Percentiles rank a stretch among this genome's conserved stretches.
These are phyloP conservation scores for Pangasianodon gigas DNA, from an alignment of 2,113 vertebrate genomes.

Conservation along the genomic window DNA sequence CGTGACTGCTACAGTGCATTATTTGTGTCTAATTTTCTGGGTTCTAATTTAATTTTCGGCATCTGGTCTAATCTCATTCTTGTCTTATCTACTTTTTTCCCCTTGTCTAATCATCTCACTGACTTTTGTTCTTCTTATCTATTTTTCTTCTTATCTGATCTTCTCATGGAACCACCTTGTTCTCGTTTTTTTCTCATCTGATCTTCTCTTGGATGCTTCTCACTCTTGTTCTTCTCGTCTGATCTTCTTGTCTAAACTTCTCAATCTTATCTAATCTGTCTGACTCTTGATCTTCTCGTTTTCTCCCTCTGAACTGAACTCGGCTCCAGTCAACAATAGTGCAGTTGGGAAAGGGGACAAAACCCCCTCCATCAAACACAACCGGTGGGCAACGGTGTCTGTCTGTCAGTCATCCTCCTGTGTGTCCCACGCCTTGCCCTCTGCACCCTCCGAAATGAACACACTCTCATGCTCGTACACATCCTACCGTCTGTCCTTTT, in stretches of 20 bases:
- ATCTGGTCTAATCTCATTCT: slow-evolving; percentile 29
- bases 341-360: slow-evolving; percentile 71
- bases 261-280: slow-evolving; percentile 18
- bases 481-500: slow-evolving; percentile 18
- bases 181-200: background rate
- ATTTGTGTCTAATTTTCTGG: background rate
- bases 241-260: background rate
- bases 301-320: slow-evolving; percentile 66
- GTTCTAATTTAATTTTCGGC: background rate
- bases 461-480: slow-evolving; percentile 16
- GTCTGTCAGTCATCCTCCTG: slow-evolving; percentile 50
- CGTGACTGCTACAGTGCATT: background rate
- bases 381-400: slow-evolving; percentile 76
- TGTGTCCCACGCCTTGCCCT: slow-evolving; percentile 29
- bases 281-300: slow-evolving; percentile 71
- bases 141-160: background rate
- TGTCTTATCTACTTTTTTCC: background rate
- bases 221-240: background rate
- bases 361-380: slow-evolving; percentile 75
- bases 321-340: slow-evolving; percentile 72
- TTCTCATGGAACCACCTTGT: background rate
- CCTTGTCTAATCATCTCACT: background rate
- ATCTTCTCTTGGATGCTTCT: background rate
- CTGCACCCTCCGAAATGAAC: background rate
- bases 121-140: background rate